Base-by-base conservation (phyloP, 2,113 vertebrate genomes). In the Archocentrus centrarchus region DNA sequence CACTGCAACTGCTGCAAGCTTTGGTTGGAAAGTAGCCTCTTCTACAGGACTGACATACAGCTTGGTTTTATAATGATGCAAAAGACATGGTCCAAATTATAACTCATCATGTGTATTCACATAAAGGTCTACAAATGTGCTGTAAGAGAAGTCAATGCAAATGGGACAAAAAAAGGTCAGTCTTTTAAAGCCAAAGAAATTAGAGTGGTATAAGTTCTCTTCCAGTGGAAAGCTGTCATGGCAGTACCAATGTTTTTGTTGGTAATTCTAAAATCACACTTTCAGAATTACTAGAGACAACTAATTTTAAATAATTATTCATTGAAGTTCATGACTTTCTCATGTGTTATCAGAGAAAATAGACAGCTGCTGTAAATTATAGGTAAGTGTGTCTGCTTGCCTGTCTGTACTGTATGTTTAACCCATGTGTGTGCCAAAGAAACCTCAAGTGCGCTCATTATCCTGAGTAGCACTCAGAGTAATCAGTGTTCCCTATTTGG, bases 381-480 rank as follows among this genome's bases (percentile, higher is more conserved):
- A 82, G 87, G 20, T 66, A 68, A 82, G 35, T 39, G 37, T 81
- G 24, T 61, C 55, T 24, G 18, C 75, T n/a, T 55, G 7, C 68
- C 68, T 68, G 68, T 63, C 53, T 57, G 75, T 77, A 14, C 70
- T 59, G 53, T 75, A 78, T 85, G 82, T 83, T 75, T 41, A 61
- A 68, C 50, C 39, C 80, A 59, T 86, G 79, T 80, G 76, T 78
- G 81, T 82, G 85, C 64, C 64, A 27, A 24, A 85, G 78, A 79
- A 90, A 87, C 80, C 85, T 84, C 59, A 78, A 84, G 91, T 57
- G 22, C 80, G 22, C 87, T 93, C 92, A 93, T 93, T 93, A 91
- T 59, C 85, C 89, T 91, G 93, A 94, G 92, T 93, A 93, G 87
- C 92, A 93, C 93, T 93, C 89, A 91, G 70, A 64, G 79, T 92